A percentile compares a stretch with the other conserved stretches of the same genome.
Conservation (phyloP, 2,888 invertebrate species). For the Chloromyia formosa region DNA sequence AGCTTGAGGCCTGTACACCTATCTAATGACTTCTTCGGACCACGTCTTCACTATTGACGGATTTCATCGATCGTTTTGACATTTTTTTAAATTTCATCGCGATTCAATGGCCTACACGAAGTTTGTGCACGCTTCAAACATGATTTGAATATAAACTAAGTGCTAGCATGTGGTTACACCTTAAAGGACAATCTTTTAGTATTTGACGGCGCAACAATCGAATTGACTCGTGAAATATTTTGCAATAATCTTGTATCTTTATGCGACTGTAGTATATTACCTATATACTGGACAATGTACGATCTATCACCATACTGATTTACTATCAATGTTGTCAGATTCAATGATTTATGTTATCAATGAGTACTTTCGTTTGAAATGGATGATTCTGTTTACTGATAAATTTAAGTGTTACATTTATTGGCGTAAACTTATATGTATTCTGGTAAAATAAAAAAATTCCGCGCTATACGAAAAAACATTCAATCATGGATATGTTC, state of each 20-base stretch:
- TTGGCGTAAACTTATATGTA: too few species aligned
- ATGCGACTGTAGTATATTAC: neutral
- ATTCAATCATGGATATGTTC: too few species aligned
- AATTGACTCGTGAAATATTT: conserved; percentile 16
- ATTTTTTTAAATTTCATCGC: conserved; percentile 36
- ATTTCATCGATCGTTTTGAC: conserved; percentile 40
- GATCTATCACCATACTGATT: neutral
- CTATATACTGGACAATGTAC: neutral
- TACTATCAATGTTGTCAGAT: conserved; percentile 8
- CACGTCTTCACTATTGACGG: conserved; percentile 23
- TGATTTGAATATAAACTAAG: conserved; percentile 27
- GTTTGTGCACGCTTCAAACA: conserved; percentile 22
- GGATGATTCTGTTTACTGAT: too few species aligned
- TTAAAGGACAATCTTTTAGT: conserved; percentile 9
- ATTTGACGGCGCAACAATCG: neutral
- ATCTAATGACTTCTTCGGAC: neutral
- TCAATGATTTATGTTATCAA: conserved; percentile 2
- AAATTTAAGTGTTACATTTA: too few species aligned
- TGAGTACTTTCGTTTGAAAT: too few species aligned
- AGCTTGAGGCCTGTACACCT: neutral
- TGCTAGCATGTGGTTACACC: conserved; percentile 5
- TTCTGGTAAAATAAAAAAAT: too few species aligned
- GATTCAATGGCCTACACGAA: conserved; percentile 6
- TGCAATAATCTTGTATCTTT: neutral
- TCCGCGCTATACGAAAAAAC: too few species aligned